A percentile compares a stretch with the other conserved stretches of the same genome.
Evolutionary conservation across 2,797 vertebrate genomes (phyloP).

Genomic region (Siniperca scherzeri): DNA sequence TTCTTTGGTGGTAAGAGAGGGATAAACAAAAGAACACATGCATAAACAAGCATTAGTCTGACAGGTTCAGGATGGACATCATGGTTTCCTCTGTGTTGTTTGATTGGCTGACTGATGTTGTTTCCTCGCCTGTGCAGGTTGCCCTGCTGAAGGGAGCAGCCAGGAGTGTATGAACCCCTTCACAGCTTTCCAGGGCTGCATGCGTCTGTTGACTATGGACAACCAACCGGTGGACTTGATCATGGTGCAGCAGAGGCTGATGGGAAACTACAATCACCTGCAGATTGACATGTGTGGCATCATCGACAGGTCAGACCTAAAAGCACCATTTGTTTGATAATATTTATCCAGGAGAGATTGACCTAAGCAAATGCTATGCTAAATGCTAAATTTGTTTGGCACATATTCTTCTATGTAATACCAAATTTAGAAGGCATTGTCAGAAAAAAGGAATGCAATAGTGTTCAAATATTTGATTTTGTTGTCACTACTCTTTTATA

Average conservation of each 20-base stretch:
- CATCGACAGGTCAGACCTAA: slow-evolving; percentile 88
- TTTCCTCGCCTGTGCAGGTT: slow-evolving; percentile 83
- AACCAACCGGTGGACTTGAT: slow-evolving; percentile 87
- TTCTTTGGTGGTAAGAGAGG: slow-evolving; percentile 90
- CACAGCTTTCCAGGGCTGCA: slow-evolving; percentile 91
- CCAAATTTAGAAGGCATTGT: background rate
- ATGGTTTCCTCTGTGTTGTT: background rate
- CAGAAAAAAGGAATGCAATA: background rate
- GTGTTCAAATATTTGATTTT: slow-evolving; percentile 13
- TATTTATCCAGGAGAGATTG: background rate
- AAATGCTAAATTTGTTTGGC: background rate
- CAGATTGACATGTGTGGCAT: slow-evolving; percentile 94
- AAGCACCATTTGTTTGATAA: background rate
- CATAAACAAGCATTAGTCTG: background rate
- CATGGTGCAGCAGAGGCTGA: slow-evolving; percentile 88
- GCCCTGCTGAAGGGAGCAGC: slow-evolving; percentile 81
- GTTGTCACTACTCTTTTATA: slow-evolving; percentile 1
- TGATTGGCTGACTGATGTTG: background rate
- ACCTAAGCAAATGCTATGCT: background rate
- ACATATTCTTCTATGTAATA: too few species aligned
- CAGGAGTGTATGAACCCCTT: slow-evolving; percentile 86
- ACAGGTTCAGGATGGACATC: background rate
- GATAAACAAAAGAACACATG: too few species aligned
- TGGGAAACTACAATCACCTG: slow-evolving; percentile 92
- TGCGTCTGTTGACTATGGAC: slow-evolving; percentile 88